phyloP scores from a whole-genome alignment of 1,140 invertebrate species.

The Nomia melanderi region DNA sequence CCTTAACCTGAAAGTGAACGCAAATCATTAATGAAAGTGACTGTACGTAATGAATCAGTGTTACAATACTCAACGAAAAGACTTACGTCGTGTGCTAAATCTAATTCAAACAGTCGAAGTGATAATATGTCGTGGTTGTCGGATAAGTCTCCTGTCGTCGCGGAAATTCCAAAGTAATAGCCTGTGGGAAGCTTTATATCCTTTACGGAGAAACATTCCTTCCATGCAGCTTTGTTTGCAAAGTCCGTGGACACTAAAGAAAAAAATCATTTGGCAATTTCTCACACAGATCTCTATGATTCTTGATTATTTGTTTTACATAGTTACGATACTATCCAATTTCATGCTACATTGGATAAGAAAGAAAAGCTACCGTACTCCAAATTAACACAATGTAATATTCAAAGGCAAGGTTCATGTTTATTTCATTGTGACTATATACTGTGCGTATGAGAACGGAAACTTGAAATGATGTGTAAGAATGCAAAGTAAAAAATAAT shows the following conservation, averaged over 20 bases:
- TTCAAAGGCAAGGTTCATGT: constrained; percentile 9
- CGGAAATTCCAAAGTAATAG: constrained; percentile 96
- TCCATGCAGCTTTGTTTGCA: constrained; percentile 95
- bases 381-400: not conserved
- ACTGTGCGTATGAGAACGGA: not conserved
- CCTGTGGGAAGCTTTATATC: constrained; percentile 96
- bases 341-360: constrained; percentile 4
- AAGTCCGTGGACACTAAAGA: constrained; percentile 93
- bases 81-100: constrained; percentile 87
- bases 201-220: constrained; percentile 94
- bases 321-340: not conserved
- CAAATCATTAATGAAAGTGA: not conserved
- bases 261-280: constrained; percentile 24
- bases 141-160: constrained; percentile 97
- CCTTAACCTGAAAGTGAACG: constrained; percentile 82
- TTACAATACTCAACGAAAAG: not conserved
- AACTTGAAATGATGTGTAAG: not conserved
- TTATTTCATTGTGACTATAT: not conserved
- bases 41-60: not conserved
- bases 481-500: not conserved
- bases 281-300: not conserved
- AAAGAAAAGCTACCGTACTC: not conserved
- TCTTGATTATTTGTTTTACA: not conserved
- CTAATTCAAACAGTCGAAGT: constrained; percentile 94
- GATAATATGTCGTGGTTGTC: constrained; percentile 98